Conservation (phyloP, 1,140 invertebrate genomes). For the Drosophila virilis region DNA sequence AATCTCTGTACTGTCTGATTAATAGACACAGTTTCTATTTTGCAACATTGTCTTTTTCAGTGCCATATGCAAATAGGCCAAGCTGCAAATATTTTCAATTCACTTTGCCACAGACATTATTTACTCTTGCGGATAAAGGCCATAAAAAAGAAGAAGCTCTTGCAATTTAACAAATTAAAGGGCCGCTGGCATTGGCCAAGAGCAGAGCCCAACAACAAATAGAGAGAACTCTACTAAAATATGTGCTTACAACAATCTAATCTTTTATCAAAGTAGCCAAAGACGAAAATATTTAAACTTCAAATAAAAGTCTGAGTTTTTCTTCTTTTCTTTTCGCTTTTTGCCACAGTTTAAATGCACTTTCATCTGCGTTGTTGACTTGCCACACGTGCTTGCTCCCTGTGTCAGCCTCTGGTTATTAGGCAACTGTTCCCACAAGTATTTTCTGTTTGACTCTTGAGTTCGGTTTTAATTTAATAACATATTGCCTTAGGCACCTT, state of each 20-base stretch:
- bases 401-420: neutral
- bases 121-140: conserved; percentile 31
- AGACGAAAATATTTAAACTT: conserved; percentile 19
- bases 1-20: conserved; percentile 17
- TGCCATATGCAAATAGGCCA: conserved; percentile 37
- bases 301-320: conserved; percentile 15
- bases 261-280: neutral
- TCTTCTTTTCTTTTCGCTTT: conserved; percentile 10
- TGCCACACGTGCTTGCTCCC: conserved; percentile 8
- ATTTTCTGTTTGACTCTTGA: conserved; percentile 26
- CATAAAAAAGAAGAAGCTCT: conserved; percentile 25
- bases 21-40: neutral
- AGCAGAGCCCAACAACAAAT: conserved; percentile 10
- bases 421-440: conserved; percentile 1
- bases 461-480: conserved; percentile 15
- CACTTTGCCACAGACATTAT: conserved; percentile 50
- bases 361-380: conserved; percentile 48
- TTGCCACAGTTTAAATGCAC: conserved; percentile 50
- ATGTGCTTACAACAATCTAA: conserved; percentile 14
- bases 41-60: neutral
- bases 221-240: neutral
- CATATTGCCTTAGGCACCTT: neutral
- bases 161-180: conserved; percentile 44
- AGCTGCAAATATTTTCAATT: conserved; percentile 46
- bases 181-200: conserved; percentile 12